phyloP scores from a whole-genome alignment of 2,797 vertebrate species.

The Dendrocincla tyrannina region DNA sequence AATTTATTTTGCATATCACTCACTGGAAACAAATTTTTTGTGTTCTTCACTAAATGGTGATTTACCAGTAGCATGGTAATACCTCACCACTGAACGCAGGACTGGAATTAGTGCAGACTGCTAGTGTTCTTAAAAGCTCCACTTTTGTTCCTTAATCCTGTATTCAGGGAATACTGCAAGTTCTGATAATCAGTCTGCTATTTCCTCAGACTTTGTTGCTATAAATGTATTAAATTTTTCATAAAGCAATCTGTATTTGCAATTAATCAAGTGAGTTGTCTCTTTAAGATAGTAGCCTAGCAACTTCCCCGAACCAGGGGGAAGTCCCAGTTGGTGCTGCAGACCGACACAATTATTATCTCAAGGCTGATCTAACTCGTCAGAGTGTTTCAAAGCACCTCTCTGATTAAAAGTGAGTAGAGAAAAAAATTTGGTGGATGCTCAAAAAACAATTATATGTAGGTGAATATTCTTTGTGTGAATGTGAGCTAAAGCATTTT shows the following conservation, averaged over 20 bases:
- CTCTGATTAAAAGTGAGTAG: slow-evolving; percentile 21
- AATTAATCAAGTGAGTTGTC: slow-evolving; percentile 77
- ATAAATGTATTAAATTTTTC: slow-evolving; percentile 70
- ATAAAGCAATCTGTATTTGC: slow-evolving; percentile 71
- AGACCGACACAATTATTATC: slow-evolving; percentile 62
- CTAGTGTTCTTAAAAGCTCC: slow-evolving; percentile 53
- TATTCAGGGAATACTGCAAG: slow-evolving; percentile 58
- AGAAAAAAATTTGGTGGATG: neutral
- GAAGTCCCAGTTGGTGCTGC: slow-evolving; percentile 59
- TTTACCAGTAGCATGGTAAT: neutral
- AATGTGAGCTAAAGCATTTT: neutral
- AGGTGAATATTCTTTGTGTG: neutral
- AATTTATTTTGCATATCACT: neutral
- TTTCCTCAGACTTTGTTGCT: slow-evolving; percentile 60
- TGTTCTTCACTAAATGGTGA: neutral
- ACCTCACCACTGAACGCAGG: neutral
- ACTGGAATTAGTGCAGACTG: neutral
- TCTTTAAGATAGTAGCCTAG: slow-evolving; percentile 77
- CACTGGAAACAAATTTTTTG: neutral
- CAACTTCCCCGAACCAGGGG: slow-evolving; percentile 62
- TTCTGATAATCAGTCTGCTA: slow-evolving; percentile 69
- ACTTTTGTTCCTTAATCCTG: slow-evolving; percentile 40
- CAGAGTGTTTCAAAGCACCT: slow-evolving; percentile 55
- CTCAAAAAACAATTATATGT: neutral
- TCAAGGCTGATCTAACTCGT: slow-evolving; percentile 50